phyloP scores from a whole-genome alignment of 2,888 invertebrate species.

The Dasypogon diadema region DNA sequence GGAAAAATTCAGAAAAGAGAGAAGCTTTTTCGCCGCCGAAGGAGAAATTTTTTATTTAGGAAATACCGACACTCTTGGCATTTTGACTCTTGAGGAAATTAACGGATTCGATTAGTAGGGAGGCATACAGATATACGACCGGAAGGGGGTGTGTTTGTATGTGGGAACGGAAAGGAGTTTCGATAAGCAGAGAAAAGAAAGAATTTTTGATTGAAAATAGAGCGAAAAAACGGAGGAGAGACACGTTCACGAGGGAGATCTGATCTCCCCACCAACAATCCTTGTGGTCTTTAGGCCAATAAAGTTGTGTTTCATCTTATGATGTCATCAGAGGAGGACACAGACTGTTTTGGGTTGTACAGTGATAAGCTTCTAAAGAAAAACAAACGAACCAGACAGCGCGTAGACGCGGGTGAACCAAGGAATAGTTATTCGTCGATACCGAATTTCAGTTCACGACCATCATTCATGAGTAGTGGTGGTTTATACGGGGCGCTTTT shows the following conservation, averaged over 20 bases:
- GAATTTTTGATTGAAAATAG: constrained; percentile 54
- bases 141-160: constrained; percentile 30
- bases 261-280: constrained; percentile 58
- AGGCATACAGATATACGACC: not conserved
- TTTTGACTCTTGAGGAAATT: constrained; percentile 3
- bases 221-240: constrained; percentile 57
- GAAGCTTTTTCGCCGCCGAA: constrained; percentile 32
- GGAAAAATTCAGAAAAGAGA: constrained; percentile 22
- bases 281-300: constrained; percentile 78
- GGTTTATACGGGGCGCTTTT: constrained; percentile 90
- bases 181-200: constrained; percentile 9
- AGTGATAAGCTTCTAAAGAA: constrained; percentile 93
- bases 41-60: constrained; percentile 39
- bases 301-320: constrained; percentile 84
- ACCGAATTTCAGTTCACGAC: constrained; percentile 81
- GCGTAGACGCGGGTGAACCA: constrained; percentile 96
- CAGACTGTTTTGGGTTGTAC: constrained; percentile 93
- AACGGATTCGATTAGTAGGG: not conserved
- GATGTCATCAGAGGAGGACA: constrained; percentile 98
- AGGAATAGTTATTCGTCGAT: constrained; percentile 91
- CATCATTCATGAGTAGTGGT: constrained; percentile 86
- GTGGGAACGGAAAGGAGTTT: constrained; percentile 16
- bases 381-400: constrained; percentile 93
- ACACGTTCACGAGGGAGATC: constrained; percentile 55
- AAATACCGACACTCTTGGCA: constrained; percentile 42